phyloP scores from a whole-genome alignment of 2,888 invertebrate species.

The Oscheius onirici region DNA sequence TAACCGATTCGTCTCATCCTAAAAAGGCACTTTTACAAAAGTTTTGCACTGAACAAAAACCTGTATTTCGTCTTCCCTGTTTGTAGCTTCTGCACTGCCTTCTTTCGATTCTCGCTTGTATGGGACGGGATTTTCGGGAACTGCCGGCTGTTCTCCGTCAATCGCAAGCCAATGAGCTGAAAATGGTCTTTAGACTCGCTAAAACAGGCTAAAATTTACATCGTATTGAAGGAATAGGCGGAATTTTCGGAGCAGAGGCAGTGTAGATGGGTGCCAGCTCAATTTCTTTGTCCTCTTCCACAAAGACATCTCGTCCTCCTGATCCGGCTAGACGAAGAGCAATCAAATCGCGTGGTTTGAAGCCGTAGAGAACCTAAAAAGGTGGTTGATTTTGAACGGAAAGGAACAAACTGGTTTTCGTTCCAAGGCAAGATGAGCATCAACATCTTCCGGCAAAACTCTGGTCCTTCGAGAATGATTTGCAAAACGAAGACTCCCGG shows the following conservation, averaged over 20 bases:
- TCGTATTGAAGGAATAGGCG: constrained; percentile 8
- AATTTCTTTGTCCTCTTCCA: constrained; percentile 29
- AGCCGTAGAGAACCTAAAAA: constrained; percentile 28
- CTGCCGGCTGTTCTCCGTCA: constrained; percentile 81
- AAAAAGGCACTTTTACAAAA: neutral
- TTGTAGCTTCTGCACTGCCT: constrained; percentile 7
- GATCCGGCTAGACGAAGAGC: constrained; percentile 30
- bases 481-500: constrained; percentile 23
- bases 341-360: constrained; percentile 24
- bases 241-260: constrained; percentile 16
- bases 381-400: neutral
- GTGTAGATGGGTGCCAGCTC: constrained; percentile 23
- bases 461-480: constrained; percentile 19
- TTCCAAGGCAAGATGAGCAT: constrained; percentile 18
- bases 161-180: constrained; percentile 44
- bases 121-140: constrained; percentile 84
- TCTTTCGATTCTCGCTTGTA: neutral
- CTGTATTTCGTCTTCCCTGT: constrained; percentile 23
- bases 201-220: constrained; percentile 1
- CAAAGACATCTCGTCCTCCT: constrained; percentile 30
- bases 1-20: constrained; percentile 28
- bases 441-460: constrained; percentile 31
- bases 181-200: neutral
- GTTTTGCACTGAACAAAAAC: neutral
- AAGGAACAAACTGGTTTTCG: constrained; percentile 2